These are phyloP conservation scores for Phainopepla nitens DNA, from an alignment of 2,113 vertebrate genomes.

Conservation along the genomic window DNA sequence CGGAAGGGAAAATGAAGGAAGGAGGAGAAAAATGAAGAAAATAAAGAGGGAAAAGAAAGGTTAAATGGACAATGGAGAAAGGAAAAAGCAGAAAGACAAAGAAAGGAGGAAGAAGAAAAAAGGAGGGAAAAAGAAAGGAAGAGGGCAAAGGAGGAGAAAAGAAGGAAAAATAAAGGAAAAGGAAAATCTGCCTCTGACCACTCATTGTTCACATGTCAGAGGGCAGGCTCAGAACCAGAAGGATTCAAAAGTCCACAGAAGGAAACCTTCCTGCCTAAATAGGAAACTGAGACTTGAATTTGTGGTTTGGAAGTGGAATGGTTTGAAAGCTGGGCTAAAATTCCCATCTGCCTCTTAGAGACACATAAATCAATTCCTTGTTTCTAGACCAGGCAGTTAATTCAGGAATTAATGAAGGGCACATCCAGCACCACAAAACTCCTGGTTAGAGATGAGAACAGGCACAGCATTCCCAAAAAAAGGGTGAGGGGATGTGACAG, in stretches of 20 bases:
- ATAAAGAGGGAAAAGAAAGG: neutral
- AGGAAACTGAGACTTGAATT: neutral
- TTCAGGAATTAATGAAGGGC: neutral
- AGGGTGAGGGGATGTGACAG: fast-evolving
- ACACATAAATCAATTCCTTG: neutral
- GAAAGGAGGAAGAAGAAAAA: neutral
- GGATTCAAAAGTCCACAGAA: neutral
- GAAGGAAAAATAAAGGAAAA: neutral
- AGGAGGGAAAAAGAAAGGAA: neutral
- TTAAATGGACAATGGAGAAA: neutral
- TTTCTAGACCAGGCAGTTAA: neutral
- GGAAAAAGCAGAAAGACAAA: neutral
- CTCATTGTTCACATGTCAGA: neutral
- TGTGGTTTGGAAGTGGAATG: neutral
- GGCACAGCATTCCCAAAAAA: neutral
- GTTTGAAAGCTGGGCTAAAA: neutral
- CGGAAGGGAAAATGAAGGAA: neutral
- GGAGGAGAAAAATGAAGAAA: neutral
- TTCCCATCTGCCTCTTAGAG: neutral
- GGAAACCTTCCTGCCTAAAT: neutral
- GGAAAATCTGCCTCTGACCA: neutral
- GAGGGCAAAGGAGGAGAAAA: neutral
- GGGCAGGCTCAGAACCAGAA: neutral
- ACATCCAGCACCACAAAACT: neutral
- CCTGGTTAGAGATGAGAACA: neutral